Evolutionary conservation across 2,888 invertebrate species (phyloP).

Genomic region (Erynnis tages): DNA sequence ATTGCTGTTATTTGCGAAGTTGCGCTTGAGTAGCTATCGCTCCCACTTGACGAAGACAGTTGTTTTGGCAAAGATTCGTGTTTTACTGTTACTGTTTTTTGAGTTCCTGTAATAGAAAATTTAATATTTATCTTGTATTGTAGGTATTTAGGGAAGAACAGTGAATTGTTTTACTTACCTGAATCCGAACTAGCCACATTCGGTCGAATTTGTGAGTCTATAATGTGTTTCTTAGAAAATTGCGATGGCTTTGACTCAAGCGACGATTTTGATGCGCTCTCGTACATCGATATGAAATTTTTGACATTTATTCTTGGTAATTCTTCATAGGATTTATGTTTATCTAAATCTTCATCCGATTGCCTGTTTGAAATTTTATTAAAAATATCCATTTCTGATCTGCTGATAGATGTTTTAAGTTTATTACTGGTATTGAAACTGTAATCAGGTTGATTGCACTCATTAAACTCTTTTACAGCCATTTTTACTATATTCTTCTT

Average conservation of each 20-base stretch:
- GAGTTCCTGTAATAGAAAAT: constrained; percentile 34
- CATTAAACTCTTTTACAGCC: constrained; percentile 39
- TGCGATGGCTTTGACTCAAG: constrained; percentile 39
- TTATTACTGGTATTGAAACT: constrained; percentile 40
- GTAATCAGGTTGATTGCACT: constrained; percentile 36
- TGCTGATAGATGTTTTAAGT: constrained; percentile 65
- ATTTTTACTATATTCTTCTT: constrained; percentile 38
- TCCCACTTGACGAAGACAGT: constrained; percentile 13
- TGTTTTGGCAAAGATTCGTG: constrained; percentile 34
- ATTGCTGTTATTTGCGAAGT: constrained; percentile 19
- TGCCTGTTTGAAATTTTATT: constrained; percentile 52
- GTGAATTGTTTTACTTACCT: constrained; percentile 45
- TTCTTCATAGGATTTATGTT: constrained; percentile 71
- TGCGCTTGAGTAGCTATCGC: constrained; percentile 15
- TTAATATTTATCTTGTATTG: background rate
- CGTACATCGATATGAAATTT: constrained; percentile 68
- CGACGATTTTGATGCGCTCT: constrained; percentile 60
- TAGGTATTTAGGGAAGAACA: too few species aligned
- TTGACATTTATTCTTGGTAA: constrained; percentile 71
- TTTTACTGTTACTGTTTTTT: constrained; percentile 23
- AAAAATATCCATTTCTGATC: constrained; percentile 76
- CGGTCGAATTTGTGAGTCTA: constrained; percentile 45
- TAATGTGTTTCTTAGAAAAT: constrained; percentile 39
- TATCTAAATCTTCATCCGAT: constrained; percentile 55
- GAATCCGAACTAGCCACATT: constrained; percentile 52